These are phyloP conservation scores for Uromys caudimaculatus DNA, from an alignment of 2,797 vertebrate species.

Conservation along the genomic window DNA sequence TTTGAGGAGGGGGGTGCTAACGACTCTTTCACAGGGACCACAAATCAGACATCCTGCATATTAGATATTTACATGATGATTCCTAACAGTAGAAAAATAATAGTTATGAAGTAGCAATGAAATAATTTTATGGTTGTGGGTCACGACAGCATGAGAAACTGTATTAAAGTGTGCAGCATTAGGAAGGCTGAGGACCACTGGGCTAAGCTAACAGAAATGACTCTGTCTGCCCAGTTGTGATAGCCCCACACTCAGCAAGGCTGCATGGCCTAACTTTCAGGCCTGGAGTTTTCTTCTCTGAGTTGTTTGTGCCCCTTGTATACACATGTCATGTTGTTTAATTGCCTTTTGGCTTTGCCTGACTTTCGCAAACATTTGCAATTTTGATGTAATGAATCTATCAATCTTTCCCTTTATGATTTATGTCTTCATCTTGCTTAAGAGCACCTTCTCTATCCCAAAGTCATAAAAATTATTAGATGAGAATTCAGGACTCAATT, in stretches of 20 bases:
- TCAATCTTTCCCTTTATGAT: slow-evolving; percentile 30
- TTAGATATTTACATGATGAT: neutral
- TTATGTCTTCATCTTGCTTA: slow-evolving; percentile 32
- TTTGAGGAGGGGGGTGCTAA: neutral
- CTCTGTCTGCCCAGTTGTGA: neutral
- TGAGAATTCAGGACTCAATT: slow-evolving; percentile 2
- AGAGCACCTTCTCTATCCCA: slow-evolving; percentile 25
- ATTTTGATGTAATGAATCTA: slow-evolving; percentile 31
- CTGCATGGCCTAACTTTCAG: no score
- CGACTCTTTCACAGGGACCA: neutral
- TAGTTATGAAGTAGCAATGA: neutral
- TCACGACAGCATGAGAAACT: neutral
- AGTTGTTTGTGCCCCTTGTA: neutral
- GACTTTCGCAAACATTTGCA: slow-evolving; percentile 40
- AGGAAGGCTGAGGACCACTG: neutral
- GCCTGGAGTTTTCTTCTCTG: neutral
- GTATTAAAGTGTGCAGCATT: neutral
- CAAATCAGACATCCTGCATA: neutral
- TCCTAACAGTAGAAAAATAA: neutral
- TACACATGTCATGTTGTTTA: neutral
- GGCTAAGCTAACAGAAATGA: neutral
- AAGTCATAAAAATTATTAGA: slow-evolving; percentile 42
- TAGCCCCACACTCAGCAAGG: neutral
- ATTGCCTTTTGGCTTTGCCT: slow-evolving; percentile 27
- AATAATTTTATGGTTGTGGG: neutral